phyloP scores from a whole-genome alignment of 1,140 invertebrate genomes.

The Armadillidium nasatum region DNA sequence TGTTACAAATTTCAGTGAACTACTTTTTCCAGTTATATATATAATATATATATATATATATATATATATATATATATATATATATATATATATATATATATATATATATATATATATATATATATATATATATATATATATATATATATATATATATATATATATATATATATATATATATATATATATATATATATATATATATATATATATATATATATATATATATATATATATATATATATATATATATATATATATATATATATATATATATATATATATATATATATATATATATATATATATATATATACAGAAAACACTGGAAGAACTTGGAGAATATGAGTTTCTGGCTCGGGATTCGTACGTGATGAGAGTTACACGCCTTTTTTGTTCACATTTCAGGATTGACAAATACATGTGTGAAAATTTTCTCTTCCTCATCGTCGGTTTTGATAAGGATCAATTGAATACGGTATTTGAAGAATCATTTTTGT shows the following conservation, averaged over 20 bases:
- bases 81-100: conserved; percentile 13
- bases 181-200: conserved; percentile 11
- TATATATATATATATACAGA: conserved; percentile 10
- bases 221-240: not conserved
- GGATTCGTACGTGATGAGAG: not conserved
- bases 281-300: not conserved
- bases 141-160: not conserved
- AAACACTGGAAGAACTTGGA: not conserved
- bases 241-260: not conserved
- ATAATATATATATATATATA: not conserved
- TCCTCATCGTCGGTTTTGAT: not conserved
- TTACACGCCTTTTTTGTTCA: not conserved
- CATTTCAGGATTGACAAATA: not conserved
- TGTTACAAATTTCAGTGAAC: not conserved
- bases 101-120: conserved; percentile 15
- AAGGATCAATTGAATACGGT: not conserved
- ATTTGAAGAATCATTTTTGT: not conserved
- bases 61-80: not conserved
- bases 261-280: conserved; percentile 13
- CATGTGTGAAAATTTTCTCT: not conserved
- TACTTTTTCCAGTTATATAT: not conserved
- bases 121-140: conserved; percentile 11
- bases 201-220: conserved; percentile 11
- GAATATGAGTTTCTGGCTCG: not conserved
- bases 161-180: conserved; percentile 13